A percentile compares a stretch with the other conserved stretches of the same genome.
These are phyloP conservation scores for Vanacampus margaritifer DNA, from an alignment of 2,113 vertebrate species.

Conservation along the genomic window DNA sequence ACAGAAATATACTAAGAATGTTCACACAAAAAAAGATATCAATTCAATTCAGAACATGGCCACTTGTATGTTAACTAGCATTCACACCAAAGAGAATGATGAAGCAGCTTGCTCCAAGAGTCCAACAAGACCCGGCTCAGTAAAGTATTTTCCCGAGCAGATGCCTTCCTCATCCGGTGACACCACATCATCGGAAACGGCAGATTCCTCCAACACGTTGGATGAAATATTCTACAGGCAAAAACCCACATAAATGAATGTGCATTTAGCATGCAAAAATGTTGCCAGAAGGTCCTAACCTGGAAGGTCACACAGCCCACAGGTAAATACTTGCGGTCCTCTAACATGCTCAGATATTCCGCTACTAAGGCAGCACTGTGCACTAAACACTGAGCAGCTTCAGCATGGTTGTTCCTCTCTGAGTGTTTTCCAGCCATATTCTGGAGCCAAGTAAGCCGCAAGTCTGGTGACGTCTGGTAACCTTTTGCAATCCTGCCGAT, in stretches of 20 bases:
- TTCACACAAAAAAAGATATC: neutral
- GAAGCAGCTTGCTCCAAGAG: slow-evolving; percentile 94
- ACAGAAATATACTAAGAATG: neutral
- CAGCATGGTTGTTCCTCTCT: slow-evolving; percentile 91
- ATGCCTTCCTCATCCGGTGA: slow-evolving; percentile 98
- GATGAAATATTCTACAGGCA: slow-evolving; percentile 89
- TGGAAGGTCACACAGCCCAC: slow-evolving; percentile 98
- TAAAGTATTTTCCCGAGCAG: slow-evolving; percentile 98
- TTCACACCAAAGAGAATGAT: slow-evolving; percentile 93
- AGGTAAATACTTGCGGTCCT: slow-evolving; percentile 97
- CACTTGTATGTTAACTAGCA: neutral
- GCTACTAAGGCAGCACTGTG: slow-evolving; percentile 97
- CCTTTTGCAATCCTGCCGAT: slow-evolving; percentile 90
- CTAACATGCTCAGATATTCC: slow-evolving; percentile 97
- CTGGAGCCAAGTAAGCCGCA: slow-evolving; percentile 94
- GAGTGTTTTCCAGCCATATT: slow-evolving; percentile 99
- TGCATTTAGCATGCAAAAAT: neutral
- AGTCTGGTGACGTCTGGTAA: slow-evolving; percentile 96
- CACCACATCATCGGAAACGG: slow-evolving; percentile 96
- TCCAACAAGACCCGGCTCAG: slow-evolving; percentile 93
- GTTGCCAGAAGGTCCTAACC: slow-evolving; percentile 65
- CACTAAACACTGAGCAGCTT: slow-evolving; percentile 94
- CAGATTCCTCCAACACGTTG: slow-evolving; percentile 96
- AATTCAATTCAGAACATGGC: neutral
- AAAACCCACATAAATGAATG: neutral